These are phyloP conservation scores for Tribolium freemani DNA, from an alignment of 2,888 invertebrate species.

Conservation along the genomic window DNA sequence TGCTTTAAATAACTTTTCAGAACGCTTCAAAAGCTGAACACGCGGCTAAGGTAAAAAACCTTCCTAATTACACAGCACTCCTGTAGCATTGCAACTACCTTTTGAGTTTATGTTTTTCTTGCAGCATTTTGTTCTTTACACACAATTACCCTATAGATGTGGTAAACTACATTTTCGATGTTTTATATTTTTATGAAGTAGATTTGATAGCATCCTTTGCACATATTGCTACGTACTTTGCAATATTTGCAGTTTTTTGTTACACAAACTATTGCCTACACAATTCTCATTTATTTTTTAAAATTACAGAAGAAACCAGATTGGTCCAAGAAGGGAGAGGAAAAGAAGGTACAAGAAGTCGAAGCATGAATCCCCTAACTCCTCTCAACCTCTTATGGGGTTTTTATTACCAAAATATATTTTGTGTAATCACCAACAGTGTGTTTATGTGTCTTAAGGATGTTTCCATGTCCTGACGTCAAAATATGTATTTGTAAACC, in stretches of 20 bases:
- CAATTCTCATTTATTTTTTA: slow-evolving; percentile 56
- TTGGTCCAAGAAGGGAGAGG: slow-evolving; percentile 94
- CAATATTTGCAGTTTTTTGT: slow-evolving; percentile 9
- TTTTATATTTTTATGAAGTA: slow-evolving; percentile 22
- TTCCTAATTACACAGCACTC: slow-evolving; percentile 22
- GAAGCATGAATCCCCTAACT: slow-evolving; percentile 78
- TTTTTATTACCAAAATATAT: slow-evolving; percentile 43
- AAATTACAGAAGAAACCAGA: slow-evolving; percentile 89
- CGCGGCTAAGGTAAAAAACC: slow-evolving; percentile 52
- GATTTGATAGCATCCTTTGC: slow-evolving; percentile 3
- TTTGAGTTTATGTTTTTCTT: slow-evolving; percentile 12
- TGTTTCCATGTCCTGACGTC: slow-evolving; percentile 44
- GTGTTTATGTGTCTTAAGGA: slow-evolving; percentile 19
- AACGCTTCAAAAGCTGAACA: slow-evolving; percentile 51
- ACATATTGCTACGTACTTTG: slow-evolving; percentile 7
- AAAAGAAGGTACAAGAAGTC: slow-evolving; percentile 87
- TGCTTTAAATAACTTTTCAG: slow-evolving; percentile 53
- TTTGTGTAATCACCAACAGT: slow-evolving; percentile 47
- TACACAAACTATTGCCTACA: not conserved
- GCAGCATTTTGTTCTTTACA: slow-evolving; percentile 34
- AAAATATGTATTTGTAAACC: slow-evolving; percentile 45
- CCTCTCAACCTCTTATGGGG: slow-evolving; percentile 4
- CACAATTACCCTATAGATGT: slow-evolving; percentile 33
- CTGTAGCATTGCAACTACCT: slow-evolving; percentile 7
- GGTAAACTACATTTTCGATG: slow-evolving; percentile 28